Evolutionary conservation across 2,797 vertebrate species (phyloP).

Genomic region (Erpetoichthys calabaricus): DNA sequence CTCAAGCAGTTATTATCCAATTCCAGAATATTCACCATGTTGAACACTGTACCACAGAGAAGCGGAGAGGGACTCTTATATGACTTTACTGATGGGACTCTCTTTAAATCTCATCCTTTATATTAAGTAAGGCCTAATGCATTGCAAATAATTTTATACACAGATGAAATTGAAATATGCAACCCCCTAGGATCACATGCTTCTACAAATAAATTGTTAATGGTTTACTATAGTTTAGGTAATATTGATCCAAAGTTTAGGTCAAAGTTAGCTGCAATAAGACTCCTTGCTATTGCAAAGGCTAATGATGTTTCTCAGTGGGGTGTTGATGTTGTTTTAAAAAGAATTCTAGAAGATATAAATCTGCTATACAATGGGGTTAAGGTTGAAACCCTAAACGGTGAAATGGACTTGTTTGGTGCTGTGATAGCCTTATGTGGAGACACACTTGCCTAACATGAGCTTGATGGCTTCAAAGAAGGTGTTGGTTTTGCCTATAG

Average conservation of each 20-base stretch:
- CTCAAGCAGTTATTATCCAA: slow-evolving; percentile 14
- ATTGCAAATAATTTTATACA: no score
- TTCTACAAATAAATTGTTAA: no score
- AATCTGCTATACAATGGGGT: neutral
- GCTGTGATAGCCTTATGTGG: slow-evolving; percentile 5
- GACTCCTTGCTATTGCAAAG: neutral
- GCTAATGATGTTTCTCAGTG: neutral
- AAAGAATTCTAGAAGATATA: neutral
- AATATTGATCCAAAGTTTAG: slow-evolving; percentile 6
- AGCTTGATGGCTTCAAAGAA: slow-evolving; percentile 13
- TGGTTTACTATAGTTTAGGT: no score
- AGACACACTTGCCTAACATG: slow-evolving; percentile 12
- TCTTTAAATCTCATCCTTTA: no score
- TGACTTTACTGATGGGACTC: no score
- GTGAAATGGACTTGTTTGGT: slow-evolving; percentile 10
- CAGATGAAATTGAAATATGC: no score
- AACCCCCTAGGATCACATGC: no score
- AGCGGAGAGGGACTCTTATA: no score
- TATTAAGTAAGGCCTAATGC: no score
- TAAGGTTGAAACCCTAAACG: slow-evolving; percentile 4
- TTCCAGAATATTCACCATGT: slow-evolving; percentile 15
- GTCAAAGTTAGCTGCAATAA: slow-evolving; percentile 13
- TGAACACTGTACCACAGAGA: slow-evolving; percentile 6
- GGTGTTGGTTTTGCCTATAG: slow-evolving; percentile 9
- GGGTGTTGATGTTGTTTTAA: neutral